A percentile compares a stretch with the other conserved stretches of the same genome.
Conservation (phyloP, 1,140 invertebrate species). For the Drosophila rhopaloa region DNA sequence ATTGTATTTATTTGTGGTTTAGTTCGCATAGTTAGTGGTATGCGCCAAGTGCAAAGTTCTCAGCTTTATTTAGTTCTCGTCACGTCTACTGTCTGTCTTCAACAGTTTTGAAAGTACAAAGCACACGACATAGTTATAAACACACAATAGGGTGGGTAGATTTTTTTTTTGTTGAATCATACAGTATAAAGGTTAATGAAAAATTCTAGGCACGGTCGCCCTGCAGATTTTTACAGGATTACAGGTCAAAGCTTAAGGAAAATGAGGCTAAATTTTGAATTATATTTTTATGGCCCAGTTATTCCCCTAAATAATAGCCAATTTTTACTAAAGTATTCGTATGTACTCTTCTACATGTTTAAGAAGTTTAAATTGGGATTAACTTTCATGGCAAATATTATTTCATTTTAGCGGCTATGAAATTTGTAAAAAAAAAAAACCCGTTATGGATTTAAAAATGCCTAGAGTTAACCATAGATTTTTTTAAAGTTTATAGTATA, state of each 20-base stretch:
- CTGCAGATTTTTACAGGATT: neutral
- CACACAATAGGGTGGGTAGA: slow-evolving; percentile 21
- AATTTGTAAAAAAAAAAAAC: neutral
- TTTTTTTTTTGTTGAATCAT: slow-evolving; percentile 7
- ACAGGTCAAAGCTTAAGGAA: neutral
- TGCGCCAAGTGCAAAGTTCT: slow-evolving; percentile 46
- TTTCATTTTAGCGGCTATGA: no score
- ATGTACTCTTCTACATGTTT: no score
- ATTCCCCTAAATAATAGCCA: neutral
- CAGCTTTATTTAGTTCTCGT: slow-evolving; percentile 63
- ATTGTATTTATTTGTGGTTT: slow-evolving; percentile 54
- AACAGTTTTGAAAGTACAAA: slow-evolving; percentile 71
- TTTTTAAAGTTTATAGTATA: neutral
- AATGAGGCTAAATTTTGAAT: slow-evolving; percentile 4
- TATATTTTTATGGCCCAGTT: neutral
- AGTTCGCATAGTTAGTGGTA: slow-evolving; percentile 30
- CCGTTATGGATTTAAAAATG: neutral
- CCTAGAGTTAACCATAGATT: neutral
- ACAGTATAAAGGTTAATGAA: neutral
- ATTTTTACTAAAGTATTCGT: neutral
- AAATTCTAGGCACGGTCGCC: neutral
- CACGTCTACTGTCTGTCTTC: slow-evolving; percentile 48
- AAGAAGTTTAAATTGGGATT: no score
- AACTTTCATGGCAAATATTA: no score
- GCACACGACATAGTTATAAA: slow-evolving; percentile 38